Percentiles rank a stretch among this genome's conserved stretches.
Evolutionary conservation across 1,140 invertebrate genomes (phyloP).

Genomic region (Patella vulgata): DNA sequence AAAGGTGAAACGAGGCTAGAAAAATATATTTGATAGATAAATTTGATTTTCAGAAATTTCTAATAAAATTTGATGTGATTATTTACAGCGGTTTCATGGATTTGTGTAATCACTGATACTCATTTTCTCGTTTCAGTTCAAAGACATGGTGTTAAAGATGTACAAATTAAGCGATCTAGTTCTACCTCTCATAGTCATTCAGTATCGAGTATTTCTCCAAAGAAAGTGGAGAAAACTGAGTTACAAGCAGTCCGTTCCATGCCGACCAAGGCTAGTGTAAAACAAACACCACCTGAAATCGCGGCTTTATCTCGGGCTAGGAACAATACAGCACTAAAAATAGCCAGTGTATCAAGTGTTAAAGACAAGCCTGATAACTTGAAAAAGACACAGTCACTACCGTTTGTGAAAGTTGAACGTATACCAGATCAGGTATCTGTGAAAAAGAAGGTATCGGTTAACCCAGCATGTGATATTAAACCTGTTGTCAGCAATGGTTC

Average conservation of each 20-base stretch:
- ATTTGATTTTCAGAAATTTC: too few species aligned
- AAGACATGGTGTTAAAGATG: too few species aligned
- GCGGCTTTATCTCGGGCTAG: background rate
- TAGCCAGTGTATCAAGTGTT: background rate
- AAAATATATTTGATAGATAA: too few species aligned
- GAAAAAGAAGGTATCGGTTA: slow-evolving; percentile 14
- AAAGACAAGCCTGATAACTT: slow-evolving; percentile 18
- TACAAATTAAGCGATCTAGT: too few species aligned
- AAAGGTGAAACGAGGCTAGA: too few species aligned
- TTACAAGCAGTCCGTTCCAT: slow-evolving; percentile 14
- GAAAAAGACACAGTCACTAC: slow-evolving; percentile 52
- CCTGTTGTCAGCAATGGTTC: slow-evolving; percentile 7
- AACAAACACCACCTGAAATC: slow-evolving; percentile 40
- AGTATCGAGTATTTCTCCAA: background rate
- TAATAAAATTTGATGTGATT: too few species aligned
- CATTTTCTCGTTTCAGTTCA: too few species aligned
- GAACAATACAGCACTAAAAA: background rate
- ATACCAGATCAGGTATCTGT: slow-evolving; percentile 42
- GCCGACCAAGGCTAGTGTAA: slow-evolving; percentile 55
- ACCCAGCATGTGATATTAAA: background rate
- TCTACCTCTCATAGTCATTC: slow-evolving; percentile 11
- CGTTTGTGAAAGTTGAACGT: slow-evolving; percentile 65
- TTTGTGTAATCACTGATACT: too few species aligned
- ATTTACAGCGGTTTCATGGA: too few species aligned
- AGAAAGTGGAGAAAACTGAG: background rate